Evolutionary conservation across 2,888 invertebrate species (phyloP).

Genomic region (Acleris sparsana): DNA sequence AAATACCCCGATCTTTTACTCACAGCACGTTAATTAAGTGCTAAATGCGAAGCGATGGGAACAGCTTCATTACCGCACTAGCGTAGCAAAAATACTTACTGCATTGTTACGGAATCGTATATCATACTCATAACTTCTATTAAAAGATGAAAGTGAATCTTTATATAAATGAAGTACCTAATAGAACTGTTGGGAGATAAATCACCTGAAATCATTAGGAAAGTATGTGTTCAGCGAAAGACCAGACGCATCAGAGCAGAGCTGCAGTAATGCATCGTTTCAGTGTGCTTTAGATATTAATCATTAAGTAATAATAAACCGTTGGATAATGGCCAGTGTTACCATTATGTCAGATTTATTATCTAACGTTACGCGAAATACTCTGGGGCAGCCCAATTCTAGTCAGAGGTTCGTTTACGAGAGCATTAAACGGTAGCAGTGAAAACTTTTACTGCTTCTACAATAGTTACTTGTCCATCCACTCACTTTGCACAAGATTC

Average conservation of each 20-base stretch:
- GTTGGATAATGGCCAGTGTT: slow-evolving; percentile 59
- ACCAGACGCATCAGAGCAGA: slow-evolving; percentile 40
- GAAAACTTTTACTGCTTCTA: slow-evolving; percentile 45
- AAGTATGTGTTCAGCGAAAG: slow-evolving; percentile 22
- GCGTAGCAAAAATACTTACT: slow-evolving; percentile 20
- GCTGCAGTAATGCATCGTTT: slow-evolving; percentile 48
- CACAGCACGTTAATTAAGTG: slow-evolving; percentile 20
- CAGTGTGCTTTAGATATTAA: slow-evolving; percentile 50
- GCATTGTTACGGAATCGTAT: slow-evolving; percentile 7
- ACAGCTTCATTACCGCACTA: slow-evolving; percentile 19
- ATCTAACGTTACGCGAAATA: slow-evolving; percentile 50
- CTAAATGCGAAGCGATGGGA: slow-evolving; percentile 26
- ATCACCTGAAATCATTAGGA: slow-evolving; percentile 19
- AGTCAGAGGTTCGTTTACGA: slow-evolving; percentile 49
- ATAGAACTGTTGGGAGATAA: slow-evolving; percentile 24
- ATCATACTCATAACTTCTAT: slow-evolving; percentile 19
- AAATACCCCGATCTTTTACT: slow-evolving; percentile 19
- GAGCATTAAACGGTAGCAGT: slow-evolving; percentile 45
- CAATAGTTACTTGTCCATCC: not conserved
- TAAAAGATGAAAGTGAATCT: slow-evolving; percentile 31
- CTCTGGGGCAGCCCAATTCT: slow-evolving; percentile 48
- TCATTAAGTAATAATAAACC: slow-evolving; percentile 59
- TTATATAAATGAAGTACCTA: slow-evolving; percentile 12
- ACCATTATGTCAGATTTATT: slow-evolving; percentile 52
- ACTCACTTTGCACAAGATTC: not conserved